These are phyloP conservation scores for Drosophila putrida DNA, from an alignment of 2,888 invertebrate genomes.

Conservation along the genomic window DNA sequence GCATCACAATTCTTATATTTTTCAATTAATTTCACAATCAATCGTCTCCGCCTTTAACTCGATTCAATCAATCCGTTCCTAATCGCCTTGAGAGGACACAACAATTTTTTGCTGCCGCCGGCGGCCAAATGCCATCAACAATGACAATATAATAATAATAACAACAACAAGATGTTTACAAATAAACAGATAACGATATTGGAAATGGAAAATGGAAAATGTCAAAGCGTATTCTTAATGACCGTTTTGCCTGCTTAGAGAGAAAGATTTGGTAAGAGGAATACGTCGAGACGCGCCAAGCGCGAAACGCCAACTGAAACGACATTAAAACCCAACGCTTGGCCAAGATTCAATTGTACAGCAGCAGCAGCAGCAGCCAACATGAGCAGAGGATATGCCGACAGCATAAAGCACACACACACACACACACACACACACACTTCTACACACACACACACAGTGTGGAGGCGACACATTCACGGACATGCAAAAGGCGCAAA, in stretches of 20 bases:
- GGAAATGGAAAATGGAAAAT: constrained; percentile 22
- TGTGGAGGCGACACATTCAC: constrained; percentile 41
- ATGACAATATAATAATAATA: constrained; percentile 19
- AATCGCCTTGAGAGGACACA: constrained; percentile 39
- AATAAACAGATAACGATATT: constrained; percentile 38
- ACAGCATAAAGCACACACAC: constrained; percentile 54
- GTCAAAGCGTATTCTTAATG: constrained; percentile 32
- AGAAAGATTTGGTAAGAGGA: constrained; percentile 39
- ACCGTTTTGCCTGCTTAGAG: constrained; percentile 38
- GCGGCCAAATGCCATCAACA: constrained; percentile 43
- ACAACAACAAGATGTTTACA: constrained; percentile 35
- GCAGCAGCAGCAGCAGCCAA: constrained; percentile 55
- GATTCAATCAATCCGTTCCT: constrained; percentile 24
- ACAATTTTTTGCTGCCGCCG: constrained; percentile 32
- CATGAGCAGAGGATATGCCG: constrained; percentile 63
- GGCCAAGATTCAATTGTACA: constrained; percentile 75
- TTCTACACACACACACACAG: constrained; percentile 6
- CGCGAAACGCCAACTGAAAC: constrained; percentile 83
- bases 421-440: constrained; percentile 10
- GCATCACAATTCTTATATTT: neutral
- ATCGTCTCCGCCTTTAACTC: constrained; percentile 10
- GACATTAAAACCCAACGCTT: constrained; percentile 62
- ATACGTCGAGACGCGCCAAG: constrained; percentile 82
- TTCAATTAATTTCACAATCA: constrained; percentile 39
- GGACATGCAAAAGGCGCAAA: constrained; percentile 77